phyloP scores from a whole-genome alignment of 1,140 invertebrate species.

The Drosophila tsacasi region DNA sequence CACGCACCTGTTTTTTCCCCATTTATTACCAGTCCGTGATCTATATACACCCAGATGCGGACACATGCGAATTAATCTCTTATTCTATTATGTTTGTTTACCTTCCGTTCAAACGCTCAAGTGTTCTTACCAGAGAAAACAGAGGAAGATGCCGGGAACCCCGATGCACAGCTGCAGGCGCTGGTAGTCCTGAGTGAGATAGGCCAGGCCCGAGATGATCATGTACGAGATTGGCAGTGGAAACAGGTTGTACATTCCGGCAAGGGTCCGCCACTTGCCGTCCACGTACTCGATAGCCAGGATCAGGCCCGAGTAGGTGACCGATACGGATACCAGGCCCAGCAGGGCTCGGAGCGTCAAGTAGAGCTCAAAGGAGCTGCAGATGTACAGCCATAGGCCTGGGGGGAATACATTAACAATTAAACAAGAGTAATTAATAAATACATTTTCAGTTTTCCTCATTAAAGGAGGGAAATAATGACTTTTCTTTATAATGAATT shows the following conservation, averaged over 20 bases:
- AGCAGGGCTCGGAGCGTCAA: slow-evolving; percentile 87
- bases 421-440: neutral
- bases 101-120: slow-evolving; percentile 6
- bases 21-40: slow-evolving; percentile 58
- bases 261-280: slow-evolving; percentile 90
- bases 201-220: slow-evolving; percentile 89
- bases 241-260: slow-evolving; percentile 90
- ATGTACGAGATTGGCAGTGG: slow-evolving; percentile 91
- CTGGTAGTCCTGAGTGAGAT: slow-evolving; percentile 90
- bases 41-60: slow-evolving; percentile 26
- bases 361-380: slow-evolving; percentile 89
- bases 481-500: too few relatives aligned
- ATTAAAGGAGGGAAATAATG: too few relatives aligned
- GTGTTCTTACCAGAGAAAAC: slow-evolving; percentile 87
- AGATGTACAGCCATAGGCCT: slow-evolving; percentile 88
- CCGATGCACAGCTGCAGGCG: slow-evolving; percentile 90
- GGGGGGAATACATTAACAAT: slow-evolving; percentile 18
- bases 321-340: slow-evolving; percentile 90
- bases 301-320: slow-evolving; percentile 91
- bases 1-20: slow-evolving; percentile 48
- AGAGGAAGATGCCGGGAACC: slow-evolving; percentile 88
- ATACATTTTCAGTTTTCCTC: too few relatives aligned
- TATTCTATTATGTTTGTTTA: slow-evolving; percentile 42
- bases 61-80: slow-evolving; percentile 11
- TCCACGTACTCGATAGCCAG: slow-evolving; percentile 90